Evolutionary conservation across 2,113 vertebrate species (phyloP).

Genomic region (Micromys minutus): DNA sequence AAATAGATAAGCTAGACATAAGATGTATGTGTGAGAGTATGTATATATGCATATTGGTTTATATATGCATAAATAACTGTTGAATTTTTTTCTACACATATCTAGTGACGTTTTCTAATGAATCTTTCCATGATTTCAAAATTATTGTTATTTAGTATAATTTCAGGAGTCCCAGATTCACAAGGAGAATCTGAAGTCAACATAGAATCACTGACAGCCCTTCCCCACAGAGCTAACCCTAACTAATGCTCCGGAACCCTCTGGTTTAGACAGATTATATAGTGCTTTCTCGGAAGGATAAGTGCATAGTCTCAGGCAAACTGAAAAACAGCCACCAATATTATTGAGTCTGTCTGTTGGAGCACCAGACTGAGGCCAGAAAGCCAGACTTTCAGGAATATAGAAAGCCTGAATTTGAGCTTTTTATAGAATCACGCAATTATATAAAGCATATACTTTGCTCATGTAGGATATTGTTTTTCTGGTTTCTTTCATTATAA

Average conservation of each 20-base stretch:
- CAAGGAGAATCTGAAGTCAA: not conserved
- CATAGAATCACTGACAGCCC: not conserved
- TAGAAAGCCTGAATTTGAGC: conserved; percentile 29
- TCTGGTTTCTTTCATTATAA: not conserved
- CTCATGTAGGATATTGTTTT: not conserved
- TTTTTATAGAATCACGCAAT: conserved; percentile 51
- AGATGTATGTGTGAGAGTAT: not conserved
- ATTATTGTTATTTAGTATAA: conserved; percentile 42
- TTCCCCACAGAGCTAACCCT: not conserved
- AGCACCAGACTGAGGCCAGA: not conserved
- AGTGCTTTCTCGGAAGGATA: conserved; percentile 27
- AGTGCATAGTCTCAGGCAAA: not conserved
- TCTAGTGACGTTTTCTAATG: not conserved
- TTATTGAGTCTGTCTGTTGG: not conserved
- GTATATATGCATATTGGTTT: not conserved
- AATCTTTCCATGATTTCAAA: not conserved
- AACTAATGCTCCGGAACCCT: not conserved
- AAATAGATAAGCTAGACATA: not conserved
- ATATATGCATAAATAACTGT: not conserved
- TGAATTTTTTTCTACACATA: not conserved
- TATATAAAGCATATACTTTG: not conserved
- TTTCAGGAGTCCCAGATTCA: conserved; percentile 25
- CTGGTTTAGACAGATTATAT: conserved; percentile 34
- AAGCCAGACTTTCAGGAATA: conserved; percentile 16
- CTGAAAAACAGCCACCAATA: not conserved